Evolutionary conservation across 2,888 invertebrate species (phyloP), one percentile per base, ranked within the genome.

Genomic region (Adineta ricciae): DNA sequence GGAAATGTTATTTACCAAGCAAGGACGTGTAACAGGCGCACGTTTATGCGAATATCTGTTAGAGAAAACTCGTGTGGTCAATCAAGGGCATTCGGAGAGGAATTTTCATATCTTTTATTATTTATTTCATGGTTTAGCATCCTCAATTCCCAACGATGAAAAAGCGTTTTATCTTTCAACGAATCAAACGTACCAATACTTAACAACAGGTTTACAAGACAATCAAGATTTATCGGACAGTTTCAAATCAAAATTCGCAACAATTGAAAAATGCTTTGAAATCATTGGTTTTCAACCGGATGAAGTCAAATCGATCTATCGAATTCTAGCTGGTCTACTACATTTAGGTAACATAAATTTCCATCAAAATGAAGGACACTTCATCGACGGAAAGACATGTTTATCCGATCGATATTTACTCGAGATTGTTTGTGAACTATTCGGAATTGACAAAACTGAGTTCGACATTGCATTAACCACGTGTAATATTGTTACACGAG

Each of bases 91-190:
- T 84, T 92, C 93, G 86, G 95, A 96, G 90, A 94, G 95, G 84
- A 96, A 95, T 89, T 96, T 95, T 89, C 94, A 96, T 90, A 93
- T 95, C 38, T 93, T 96, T 87, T 96, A 96, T 91, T 96, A 95
- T 89, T 93, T 96, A 87, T 95, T 95, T 90, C 95, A 96, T 89
- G 94, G 94, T 8, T 92, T 96, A 89, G 93, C 93, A 93, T 94
- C 88, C 88, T 88, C 21, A 87, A 87, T 82, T 87, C 88, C 21
- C 86, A 93, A 86, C 94, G 95, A 90, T 56, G 46, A 27, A 84
- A 64, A 56, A 49, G n/a, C 52, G 36, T 84, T 38, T 56, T 54
- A 38, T 84, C n/a, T 56, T 19, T 56, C 64, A 56, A 56, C 52
- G 38, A 52, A 56, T 46, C 56, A 64, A 38, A 52, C 41, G 14